Percentiles rank a stretch among this genome's conserved stretches.
Evolutionary conservation across 2,113 vertebrate genomes (phyloP).

Genomic region (Steatornis caripensis): DNA sequence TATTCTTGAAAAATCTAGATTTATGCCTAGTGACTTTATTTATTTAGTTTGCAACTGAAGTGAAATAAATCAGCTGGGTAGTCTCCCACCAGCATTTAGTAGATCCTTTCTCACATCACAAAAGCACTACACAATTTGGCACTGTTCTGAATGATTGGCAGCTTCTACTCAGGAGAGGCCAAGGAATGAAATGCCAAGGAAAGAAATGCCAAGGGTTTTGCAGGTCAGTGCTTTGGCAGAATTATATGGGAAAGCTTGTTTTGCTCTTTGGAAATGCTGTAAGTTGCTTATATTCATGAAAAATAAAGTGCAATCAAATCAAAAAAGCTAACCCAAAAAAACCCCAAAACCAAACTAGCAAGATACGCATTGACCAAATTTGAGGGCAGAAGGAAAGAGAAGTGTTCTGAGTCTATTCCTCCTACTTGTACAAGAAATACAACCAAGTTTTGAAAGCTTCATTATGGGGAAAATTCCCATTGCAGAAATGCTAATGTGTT

Average conservation of each 20-base stretch:
- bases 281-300: not conserved
- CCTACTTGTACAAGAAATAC: not conserved
- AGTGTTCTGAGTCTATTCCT: not conserved
- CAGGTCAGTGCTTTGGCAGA: slow-evolving; percentile 60
- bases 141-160: slow-evolving; percentile 64
- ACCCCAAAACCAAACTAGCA: not conserved
- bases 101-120: slow-evolving; percentile 50
- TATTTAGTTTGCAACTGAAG: slow-evolving; percentile 43
- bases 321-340: not conserved
- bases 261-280: not conserved
- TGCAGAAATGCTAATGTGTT: not conserved
- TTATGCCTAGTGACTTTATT: not conserved
- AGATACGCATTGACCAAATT: not conserved
- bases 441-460: not conserved
- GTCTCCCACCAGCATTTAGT: slow-evolving; percentile 33
- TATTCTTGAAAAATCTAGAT: not conserved
- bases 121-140: slow-evolving; percentile 45
- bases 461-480: not conserved
- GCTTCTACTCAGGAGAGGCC: slow-evolving; percentile 45
- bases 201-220: slow-evolving; percentile 51
- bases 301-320: slow-evolving; percentile 10
- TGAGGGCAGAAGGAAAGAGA: not conserved
- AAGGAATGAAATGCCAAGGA: slow-evolving; percentile 52
- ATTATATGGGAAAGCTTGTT: slow-evolving; percentile 3
- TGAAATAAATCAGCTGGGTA: slow-evolving; percentile 20